Base-by-base conservation (phyloP, 2,113 vertebrate genomes). In the Silurus glanis region DNA sequence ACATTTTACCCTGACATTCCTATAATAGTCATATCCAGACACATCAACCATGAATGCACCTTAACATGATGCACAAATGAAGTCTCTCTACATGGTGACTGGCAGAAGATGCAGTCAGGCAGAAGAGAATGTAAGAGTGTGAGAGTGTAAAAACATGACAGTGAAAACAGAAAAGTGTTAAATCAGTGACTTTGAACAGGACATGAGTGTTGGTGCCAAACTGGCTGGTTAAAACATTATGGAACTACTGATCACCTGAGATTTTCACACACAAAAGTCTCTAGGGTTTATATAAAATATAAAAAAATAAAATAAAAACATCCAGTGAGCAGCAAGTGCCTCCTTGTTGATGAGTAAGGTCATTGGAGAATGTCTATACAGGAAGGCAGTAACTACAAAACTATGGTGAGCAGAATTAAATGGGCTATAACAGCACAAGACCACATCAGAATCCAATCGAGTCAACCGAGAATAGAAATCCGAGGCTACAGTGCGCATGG, bases 311-410 rank as follows among this genome's bases (percentile, higher is more conserved):
- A 53, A 19, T 58, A 17, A 28, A 58, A 80, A 80, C 55, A 78
- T 55, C 75, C 51, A n/a, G 12, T 55, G 53, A 56, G 5, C 53
- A 37, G n/a, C 14, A 25, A 55, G 9, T 79, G 53, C 53, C 53
- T 55, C 23, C 5, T 56, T 55, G 5, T 56, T 80, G 17, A 61
- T 62, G 56, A 45, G 37, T 4, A 5, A 47, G 2, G 47, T 59
- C n/a, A 61, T 2, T 47, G 17, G 17, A 14, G 37, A 62, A 81
- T 49, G 21, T 19, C 9, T 19, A n/a, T 19, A 19, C 80, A 81
- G 80, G 59, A 62, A 81, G 9, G 12, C 28, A 81, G 79, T 81
- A 61, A 81, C 37, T 47, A 37, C 28, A 62, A 61, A 81, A 80
- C 25, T 28, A 80, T n/a, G 5, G 19, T 81, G 37, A 62, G 28